phyloP scores from a whole-genome alignment of 1,140 invertebrate genomes.

The Neodiprion fabricii region DNA sequence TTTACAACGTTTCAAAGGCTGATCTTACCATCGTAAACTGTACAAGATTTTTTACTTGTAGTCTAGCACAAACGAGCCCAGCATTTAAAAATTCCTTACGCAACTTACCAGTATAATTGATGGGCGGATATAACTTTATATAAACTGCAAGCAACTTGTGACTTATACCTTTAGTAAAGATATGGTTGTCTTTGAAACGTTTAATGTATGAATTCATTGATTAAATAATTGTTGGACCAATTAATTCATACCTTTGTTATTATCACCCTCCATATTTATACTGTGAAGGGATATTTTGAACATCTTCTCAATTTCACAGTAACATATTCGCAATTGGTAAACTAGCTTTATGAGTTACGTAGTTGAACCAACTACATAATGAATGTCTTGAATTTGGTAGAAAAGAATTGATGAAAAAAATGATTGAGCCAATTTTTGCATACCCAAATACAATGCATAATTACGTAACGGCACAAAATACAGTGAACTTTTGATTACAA shows the following conservation, averaged over 20 bases:
- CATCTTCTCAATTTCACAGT: background rate
- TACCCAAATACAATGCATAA: background rate
- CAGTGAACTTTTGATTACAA: too few species aligned
- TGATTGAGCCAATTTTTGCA: constrained; percentile 15
- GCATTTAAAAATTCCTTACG: too few species aligned
- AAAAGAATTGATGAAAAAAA: constrained; percentile 10
- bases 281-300: background rate
- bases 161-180: too few species aligned
- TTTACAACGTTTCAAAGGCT: too few species aligned
- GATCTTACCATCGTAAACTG: too few species aligned
- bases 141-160: too few species aligned
- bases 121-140: too few species aligned
- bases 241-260: constrained; percentile 9
- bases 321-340: background rate
- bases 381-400: background rate
- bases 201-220: constrained; percentile 12
- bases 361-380: background rate
- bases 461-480: too few species aligned
- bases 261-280: background rate
- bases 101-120: too few species aligned
- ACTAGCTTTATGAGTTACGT: background rate
- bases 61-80: background rate
- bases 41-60: background rate
- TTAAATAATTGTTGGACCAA: constrained; percentile 7
- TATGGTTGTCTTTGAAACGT: too few species aligned